Evolutionary conservation across 1,140 invertebrate species (phyloP).

Genomic region (Subanguina moxae): DNA sequence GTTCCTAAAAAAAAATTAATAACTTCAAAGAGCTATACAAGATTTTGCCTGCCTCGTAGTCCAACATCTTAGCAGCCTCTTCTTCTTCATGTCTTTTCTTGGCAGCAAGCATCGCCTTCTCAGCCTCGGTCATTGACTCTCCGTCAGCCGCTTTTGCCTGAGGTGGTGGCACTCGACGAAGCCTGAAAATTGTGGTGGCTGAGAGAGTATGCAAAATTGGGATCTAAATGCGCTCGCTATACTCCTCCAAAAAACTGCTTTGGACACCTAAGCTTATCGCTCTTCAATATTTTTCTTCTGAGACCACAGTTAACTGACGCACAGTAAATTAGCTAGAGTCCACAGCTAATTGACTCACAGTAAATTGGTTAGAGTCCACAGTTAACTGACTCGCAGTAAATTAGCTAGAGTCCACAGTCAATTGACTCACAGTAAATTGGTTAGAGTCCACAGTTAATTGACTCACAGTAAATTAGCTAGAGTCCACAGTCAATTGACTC

Average conservation of each 20-base stretch:
- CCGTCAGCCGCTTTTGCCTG: conserved; percentile 26
- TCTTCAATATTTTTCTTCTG: not conserved
- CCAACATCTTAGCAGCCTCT: conserved; percentile 41
- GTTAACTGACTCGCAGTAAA: too few species aligned
- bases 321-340: too few species aligned
- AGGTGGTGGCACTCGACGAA: conserved; percentile 25
- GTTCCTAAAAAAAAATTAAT: too few species aligned
- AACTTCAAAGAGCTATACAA: too few species aligned
- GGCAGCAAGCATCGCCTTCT: conserved; percentile 22
- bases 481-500: too few species aligned
- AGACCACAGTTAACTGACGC: too few species aligned
- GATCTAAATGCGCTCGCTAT: not conserved
- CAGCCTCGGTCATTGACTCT: conserved; percentile 45
- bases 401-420: too few species aligned
- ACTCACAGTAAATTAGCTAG: too few species aligned
- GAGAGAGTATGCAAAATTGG: not conserved
- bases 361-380: too few species aligned
- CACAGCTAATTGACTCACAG: too few species aligned
- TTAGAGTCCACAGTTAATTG: too few species aligned
- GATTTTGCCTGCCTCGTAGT: conserved; percentile 15
- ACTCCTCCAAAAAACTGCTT: not conserved
- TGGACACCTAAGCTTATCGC: not conserved
- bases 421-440: too few species aligned
- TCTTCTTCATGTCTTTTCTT: conserved; percentile 52
- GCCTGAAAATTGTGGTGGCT: not conserved